Percentiles rank a stretch among this genome's conserved stretches.
Evolutionary conservation across 2,888 invertebrate species (phyloP).

Genomic region (Dryadula phaetusa): DNA sequence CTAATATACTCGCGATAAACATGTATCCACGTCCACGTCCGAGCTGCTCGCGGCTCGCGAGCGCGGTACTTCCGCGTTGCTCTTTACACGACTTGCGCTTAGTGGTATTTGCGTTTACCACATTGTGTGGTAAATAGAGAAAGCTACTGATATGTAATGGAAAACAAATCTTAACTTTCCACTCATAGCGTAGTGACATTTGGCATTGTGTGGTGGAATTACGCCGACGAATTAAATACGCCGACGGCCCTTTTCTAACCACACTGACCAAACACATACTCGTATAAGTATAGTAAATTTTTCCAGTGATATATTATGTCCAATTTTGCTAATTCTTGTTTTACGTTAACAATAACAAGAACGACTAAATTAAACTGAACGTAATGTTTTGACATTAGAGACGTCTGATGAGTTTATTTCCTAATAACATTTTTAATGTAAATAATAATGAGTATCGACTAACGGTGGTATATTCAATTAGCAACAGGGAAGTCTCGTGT

Average conservation of each 20-base stretch:
- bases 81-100: background rate
- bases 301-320: no score
- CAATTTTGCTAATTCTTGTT: no score
- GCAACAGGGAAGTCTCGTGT: background rate
- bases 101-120: background rate
- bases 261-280: no score
- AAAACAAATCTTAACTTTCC: background rate
- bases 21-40: background rate
- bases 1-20: constrained; percentile 13
- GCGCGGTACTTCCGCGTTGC: constrained; percentile 11
- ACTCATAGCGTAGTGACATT: background rate
- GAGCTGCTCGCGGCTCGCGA: no score
- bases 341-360: no score
- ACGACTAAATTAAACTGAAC: no score
- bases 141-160: background rate
- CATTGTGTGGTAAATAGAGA: background rate
- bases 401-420: background rate
- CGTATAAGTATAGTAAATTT: no score
- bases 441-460: background rate
- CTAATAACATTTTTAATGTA: background rate
- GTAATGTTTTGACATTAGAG: no score
- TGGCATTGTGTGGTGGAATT: no score
- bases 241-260: no score
- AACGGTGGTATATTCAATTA: background rate
- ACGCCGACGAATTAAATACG: no score